Conservation (phyloP, 2,888 invertebrate species). For the Ennomos quercinarius region DNA sequence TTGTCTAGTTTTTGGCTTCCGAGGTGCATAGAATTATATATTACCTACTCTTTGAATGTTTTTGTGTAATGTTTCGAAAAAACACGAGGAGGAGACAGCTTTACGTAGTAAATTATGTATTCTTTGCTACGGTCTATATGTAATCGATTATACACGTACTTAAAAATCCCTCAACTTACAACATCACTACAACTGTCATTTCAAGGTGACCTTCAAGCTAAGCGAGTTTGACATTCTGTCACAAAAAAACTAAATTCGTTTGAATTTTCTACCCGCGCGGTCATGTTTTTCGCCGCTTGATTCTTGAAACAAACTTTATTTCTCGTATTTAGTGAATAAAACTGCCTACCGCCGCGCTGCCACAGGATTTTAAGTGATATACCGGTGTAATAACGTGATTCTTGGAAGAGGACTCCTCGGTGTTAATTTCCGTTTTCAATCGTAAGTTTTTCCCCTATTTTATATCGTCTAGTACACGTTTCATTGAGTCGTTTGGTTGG, state of each 20-base stretch:
- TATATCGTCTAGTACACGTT: constrained; percentile 46
- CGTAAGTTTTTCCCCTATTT: constrained; percentile 62
- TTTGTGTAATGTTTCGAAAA: too few relatives aligned
- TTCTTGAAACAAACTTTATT: constrained; percentile 57
- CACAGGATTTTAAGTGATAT: constrained; percentile 68
- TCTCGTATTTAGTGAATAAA: constrained; percentile 52
- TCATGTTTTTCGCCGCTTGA: constrained; percentile 62
- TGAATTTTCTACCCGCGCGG: constrained; percentile 78
- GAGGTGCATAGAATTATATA: too few relatives aligned
- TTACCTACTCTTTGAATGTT: too few relatives aligned
- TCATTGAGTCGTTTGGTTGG: constrained; percentile 38
- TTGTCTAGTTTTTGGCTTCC: too few relatives aligned
- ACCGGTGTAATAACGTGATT: constrained; percentile 44
- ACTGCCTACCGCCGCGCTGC: constrained; percentile 55
- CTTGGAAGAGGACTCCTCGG: constrained; percentile 30
- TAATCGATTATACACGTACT: too few relatives aligned
- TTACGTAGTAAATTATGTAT: too few relatives aligned
- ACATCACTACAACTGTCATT: constrained; percentile 56
- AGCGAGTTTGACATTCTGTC: constrained; percentile 73
- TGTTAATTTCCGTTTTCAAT: constrained; percentile 44
- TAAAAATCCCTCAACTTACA: constrained; percentile 9
- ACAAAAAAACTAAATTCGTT: constrained; percentile 70
- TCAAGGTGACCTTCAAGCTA: constrained; percentile 79
- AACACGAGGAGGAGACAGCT: too few relatives aligned
- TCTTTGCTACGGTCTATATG: too few relatives aligned